Evolutionary conservation across 1,140 invertebrate species (phyloP), one percentile per base, ranked within the genome.

Genomic region (Plodia interpunctella): DNA sequence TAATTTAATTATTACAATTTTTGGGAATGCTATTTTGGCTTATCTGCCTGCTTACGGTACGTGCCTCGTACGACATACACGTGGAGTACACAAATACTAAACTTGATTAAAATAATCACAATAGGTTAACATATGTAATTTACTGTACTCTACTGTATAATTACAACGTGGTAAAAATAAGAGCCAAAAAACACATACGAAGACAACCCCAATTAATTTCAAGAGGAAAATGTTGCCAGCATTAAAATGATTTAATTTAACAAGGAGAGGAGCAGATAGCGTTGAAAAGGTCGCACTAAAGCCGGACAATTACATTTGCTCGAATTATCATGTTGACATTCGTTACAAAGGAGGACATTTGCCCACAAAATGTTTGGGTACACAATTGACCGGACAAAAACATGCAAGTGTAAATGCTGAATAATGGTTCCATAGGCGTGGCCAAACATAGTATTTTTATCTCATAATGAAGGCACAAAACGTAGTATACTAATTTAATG

Each of bases 251-350:
- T 44, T 44, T 44, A 44, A 44, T 44, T 44, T 44, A 44, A 44
- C 38, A 44, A 44, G 38, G 38, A 44, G 38, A 5, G 15, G 13
- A 44, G 38, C 15, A 44, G 38, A 44, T 44, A 44, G 38, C 38
- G 38, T 44, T n/a, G 38, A 44, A 53, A 53, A 53, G 21, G 51
- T 53, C 19, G 21, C 51, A 53, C 51, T 53, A 53, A 53, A 53
- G 17, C 19, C 51, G 15, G 38, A 44, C 38, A 44, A 44, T 44
- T 44, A 53, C 51, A 56, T 44, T 56, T 56, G 35, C 35, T 18
- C 35, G 32, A 56, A 56, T 56, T 44, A 57, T 57, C 38, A 57
- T 30, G 49, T 57, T 30, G 49, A 57, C 56, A 17, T 57, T 30
- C 20, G n/a, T 50, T 21, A 57, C 56, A 57, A 51, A 50, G 21